Evolutionary conservation across 2,888 invertebrate genomes (phyloP).

Genomic region (Drosophila subsilvestris): DNA sequence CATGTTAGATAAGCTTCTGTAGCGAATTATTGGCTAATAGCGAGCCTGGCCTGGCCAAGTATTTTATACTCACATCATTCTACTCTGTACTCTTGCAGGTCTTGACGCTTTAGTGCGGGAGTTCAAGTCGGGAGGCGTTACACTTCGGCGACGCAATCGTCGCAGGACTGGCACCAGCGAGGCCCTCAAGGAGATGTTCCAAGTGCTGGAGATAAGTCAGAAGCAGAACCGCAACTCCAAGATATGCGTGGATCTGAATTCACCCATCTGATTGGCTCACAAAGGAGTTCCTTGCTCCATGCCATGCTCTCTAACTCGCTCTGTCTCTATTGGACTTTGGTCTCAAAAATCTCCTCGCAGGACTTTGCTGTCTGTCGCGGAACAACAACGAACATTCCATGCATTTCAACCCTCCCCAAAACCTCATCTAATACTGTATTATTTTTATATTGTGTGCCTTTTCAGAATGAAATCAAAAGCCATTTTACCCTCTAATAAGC

Average conservation of each 20-base stretch:
- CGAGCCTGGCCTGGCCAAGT: constrained; percentile 7
- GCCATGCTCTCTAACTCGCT: constrained; percentile 6
- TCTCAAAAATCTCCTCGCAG: constrained; percentile 56
- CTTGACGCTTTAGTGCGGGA: constrained; percentile 84
- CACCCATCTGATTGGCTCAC: constrained; percentile 39
- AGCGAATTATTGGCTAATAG: constrained; percentile 16
- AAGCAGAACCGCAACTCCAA: constrained; percentile 83
- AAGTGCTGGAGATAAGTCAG: constrained; percentile 83
- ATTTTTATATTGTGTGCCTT: constrained; percentile 50
- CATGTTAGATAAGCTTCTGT: constrained; percentile 50
- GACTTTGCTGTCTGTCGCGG: constrained; percentile 37
- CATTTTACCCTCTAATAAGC: constrained; percentile 35
- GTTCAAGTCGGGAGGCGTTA: constrained; percentile 83
- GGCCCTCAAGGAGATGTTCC: constrained; percentile 84
- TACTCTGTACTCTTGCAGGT: constrained; percentile 69
- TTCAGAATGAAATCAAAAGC: constrained; percentile 32
- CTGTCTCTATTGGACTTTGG: constrained; percentile 36
- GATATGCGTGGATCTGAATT: constrained; percentile 81
- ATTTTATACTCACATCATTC: neutral
- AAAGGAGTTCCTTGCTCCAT: neutral
- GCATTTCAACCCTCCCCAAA: constrained; percentile 49
- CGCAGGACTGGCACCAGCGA: constrained; percentile 82
- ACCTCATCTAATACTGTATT: constrained; percentile 37
- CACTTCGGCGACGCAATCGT: constrained; percentile 82
- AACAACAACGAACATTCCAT: constrained; percentile 70